phyloP scores from a whole-genome alignment of 2,113 vertebrate species.

The Python bivittatus region DNA sequence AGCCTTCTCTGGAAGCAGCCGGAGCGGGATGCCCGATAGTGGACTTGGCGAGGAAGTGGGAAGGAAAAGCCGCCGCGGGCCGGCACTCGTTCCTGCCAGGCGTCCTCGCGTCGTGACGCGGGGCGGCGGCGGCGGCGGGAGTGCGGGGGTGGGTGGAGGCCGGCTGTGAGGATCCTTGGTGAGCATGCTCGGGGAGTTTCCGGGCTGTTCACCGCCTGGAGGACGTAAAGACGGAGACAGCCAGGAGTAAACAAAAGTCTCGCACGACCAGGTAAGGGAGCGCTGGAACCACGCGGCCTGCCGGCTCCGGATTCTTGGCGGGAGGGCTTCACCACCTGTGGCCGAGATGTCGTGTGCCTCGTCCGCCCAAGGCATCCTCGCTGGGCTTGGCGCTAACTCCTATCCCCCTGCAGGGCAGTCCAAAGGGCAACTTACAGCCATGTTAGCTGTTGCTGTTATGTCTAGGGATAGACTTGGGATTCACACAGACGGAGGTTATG shows the following conservation, averaged over 20 bases:
- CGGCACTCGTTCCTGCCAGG: not conserved
- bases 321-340: not conserved
- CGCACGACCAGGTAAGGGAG: not conserved
- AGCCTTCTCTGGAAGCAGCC: not conserved
- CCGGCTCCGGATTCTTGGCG: not conserved
- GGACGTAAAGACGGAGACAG: not conserved
- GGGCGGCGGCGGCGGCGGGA: no score
- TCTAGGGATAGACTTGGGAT: not conserved
- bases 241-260: not conserved
- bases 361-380: not conserved
- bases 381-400: not conserved
- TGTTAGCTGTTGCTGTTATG: not conserved
- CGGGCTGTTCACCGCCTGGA: not conserved
- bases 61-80: no score
- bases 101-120: not conserved
- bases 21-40: no score
- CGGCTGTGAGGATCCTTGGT: no score
- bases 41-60: not conserved
- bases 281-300: not conserved
- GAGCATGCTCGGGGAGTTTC: not conserved
- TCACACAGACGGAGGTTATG: not conserved
- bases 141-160: no score
- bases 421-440: not conserved
- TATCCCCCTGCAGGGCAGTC: not conserved
- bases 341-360: no score